Evolutionary conservation across 2,113 vertebrate species (phyloP).

Genomic region (Amphiprion percula): DNA sequence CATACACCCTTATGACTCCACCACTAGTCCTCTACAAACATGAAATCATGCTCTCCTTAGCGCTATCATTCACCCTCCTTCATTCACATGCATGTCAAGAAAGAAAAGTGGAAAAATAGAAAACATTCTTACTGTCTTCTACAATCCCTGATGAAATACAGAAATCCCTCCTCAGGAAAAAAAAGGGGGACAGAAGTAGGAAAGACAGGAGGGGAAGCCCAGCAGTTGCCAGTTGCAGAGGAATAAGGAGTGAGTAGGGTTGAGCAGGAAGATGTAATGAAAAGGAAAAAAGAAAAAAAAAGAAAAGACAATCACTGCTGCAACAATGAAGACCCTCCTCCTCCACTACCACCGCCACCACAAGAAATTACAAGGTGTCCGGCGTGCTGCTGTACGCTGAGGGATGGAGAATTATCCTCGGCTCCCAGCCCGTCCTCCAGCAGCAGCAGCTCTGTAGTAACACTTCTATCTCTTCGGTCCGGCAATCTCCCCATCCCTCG

Average conservation of each 20-base stretch:
- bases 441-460: slow-evolving; percentile 84
- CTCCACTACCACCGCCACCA: slow-evolving; percentile 34
- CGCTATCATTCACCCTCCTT: slow-evolving; percentile 37
- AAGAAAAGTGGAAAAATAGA: slow-evolving; percentile 20
- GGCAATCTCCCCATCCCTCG: slow-evolving; percentile 71
- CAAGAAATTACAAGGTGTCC: slow-evolving; percentile 69
- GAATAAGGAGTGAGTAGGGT: slow-evolving; percentile 64
- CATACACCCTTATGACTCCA: slow-evolving; percentile 28
- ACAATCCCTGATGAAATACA: slow-evolving; percentile 75
- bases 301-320: slow-evolving; percentile 63
- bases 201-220: slow-evolving; percentile 45
- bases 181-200: slow-evolving; percentile 49
- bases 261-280: slow-evolving; percentile 49
- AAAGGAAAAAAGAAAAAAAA: slow-evolving; percentile 30
- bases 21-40: slow-evolving; percentile 43
- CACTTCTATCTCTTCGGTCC: slow-evolving; percentile 80
- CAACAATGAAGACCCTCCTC: slow-evolving; percentile 59
- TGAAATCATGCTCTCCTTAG: slow-evolving; percentile 20
- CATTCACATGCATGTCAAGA: slow-evolving; percentile 40
- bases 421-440: slow-evolving; percentile 69
- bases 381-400: slow-evolving; percentile 51
- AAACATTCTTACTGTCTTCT: slow-evolving; percentile 82
- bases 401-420: slow-evolving; percentile 79
- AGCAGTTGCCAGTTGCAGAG: slow-evolving; percentile 70
- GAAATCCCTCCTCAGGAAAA: slow-evolving; percentile 76